Base-by-base conservation (phyloP, 2,797 vertebrate species). In the Helarctos malayanus region DNA sequence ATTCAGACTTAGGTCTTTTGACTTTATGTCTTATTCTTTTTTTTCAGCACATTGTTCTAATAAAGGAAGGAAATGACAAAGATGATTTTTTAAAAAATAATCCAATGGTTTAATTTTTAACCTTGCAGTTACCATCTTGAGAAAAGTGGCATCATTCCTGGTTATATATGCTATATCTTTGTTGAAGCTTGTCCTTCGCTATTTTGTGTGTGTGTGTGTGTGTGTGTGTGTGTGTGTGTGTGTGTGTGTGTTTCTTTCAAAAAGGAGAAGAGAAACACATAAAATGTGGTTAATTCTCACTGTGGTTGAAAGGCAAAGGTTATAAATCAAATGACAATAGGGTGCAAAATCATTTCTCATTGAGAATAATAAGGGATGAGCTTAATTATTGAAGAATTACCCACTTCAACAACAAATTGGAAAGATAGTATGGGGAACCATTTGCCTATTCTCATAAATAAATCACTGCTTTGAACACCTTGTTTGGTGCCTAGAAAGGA, bases 301-400 rank as follows among this genome's bases (percentile, higher is more conserved):
- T 59, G 23, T 47, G 49, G 18, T 80, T 75, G 47, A 93, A 95
- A 63, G 38, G 8, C 41, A 87, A 93, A 69, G 2, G 2, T 71
- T 94, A 25, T 90, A 94, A 81, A 83, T 82, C 63, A 85, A 87
- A 63, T 81, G 89, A 29, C 21, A 81, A 69, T 32, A 89, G 3
- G 8, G 13, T 56, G 1, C 1, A 97, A 89, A 95, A 59, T 85
- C 3, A 95, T 65, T 63, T 95, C 69, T 76, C 0, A 3, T 49
- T 87, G n/a, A 83, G 16, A 59, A 80, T 54, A 95, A 56, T 78
- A 71, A 89, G 8, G 3, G 29, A 87, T 45, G 49, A 89, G 27
- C 35, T 81, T 89, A 92, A 63, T 95, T 93, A 82, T 54, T 91
- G 15, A 7, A 86, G 47, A 80, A 78, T 89, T 71, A 65, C 4